Evolutionary conservation across 1,140 invertebrate species (phyloP), one percentile per base, ranked within the genome.

Genomic region (Batillaria attramentaria): DNA sequence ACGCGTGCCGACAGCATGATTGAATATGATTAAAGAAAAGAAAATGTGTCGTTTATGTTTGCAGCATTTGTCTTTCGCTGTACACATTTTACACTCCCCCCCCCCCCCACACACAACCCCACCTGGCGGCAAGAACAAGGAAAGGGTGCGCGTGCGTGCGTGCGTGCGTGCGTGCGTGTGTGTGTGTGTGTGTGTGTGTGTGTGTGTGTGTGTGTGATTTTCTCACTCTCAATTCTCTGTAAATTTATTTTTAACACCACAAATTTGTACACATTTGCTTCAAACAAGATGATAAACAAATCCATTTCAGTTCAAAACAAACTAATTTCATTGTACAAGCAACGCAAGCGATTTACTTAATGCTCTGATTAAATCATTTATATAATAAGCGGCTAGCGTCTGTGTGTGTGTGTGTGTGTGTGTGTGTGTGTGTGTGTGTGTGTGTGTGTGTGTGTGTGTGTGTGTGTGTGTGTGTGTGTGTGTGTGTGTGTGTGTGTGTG

Each of bases 181-280:
- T 3, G n/a, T 62, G 57, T n/a, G 57, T 62, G 24, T n/a, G 3
- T 62, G 10, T 62, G 57, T 62, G 57, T 62, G 3, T 1, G 10
- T n/a, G 57, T 33, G 62, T 65, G 10, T 65, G 62, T 65, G 62
- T 65, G 62, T 35, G 62, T 35, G 62, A n/a, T n/a, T n/a, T n/a
- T n/a, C n/a, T n/a, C n/a, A n/a, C n/a, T n/a, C n/a, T n/a, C n/a
- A n/a, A n/a, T n/a, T n/a, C n/a, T n/a, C n/a, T n/a, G n/a, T n/a
- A n/a, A n/a, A n/a, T n/a, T n/a, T n/a, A n/a, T n/a, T n/a, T n/a
- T n/a, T n/a, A n/a, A n/a, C n/a, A n/a, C n/a, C n/a, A n/a, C n/a
- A n/a, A n/a, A n/a, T n/a, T n/a, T n/a, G n/a, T n/a, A n/a, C n/a
- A n/a, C n/a, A n/a, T n/a, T n/a, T n/a, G n/a, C n/a, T n/a, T n/a